Conservation (phyloP, 2,113 vertebrate genomes). For the Misgurnus anguillicaudatus region DNA sequence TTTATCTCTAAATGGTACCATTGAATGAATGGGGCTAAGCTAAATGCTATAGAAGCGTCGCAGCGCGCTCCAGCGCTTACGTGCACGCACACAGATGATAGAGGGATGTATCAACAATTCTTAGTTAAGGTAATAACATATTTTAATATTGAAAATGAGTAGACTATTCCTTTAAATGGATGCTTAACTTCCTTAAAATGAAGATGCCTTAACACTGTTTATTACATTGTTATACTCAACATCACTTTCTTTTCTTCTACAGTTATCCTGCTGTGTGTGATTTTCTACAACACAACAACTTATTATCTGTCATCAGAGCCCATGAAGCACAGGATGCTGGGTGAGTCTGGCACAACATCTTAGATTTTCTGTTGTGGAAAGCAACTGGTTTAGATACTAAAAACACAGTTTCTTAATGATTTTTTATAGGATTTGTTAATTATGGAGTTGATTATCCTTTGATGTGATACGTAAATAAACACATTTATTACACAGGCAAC, state of each 20-base stretch:
- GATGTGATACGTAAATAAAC: background rate
- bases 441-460: conserved; percentile 1
- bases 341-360: conserved; percentile 74
- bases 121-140: too few relatives aligned
- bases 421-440: background rate
- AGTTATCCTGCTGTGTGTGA: conserved; percentile 99
- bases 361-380: background rate
- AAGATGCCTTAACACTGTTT: background rate
- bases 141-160: too few relatives aligned
- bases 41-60: too few relatives aligned
- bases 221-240: background rate
- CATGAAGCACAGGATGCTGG: conserved; percentile 99
- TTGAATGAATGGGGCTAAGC: too few relatives aligned
- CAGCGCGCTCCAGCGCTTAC: too few relatives aligned
- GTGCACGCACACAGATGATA: too few relatives aligned
- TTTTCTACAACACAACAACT: conserved; percentile 99
- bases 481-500: background rate
- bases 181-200: too few relatives aligned
- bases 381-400: background rate
- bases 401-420: background rate
- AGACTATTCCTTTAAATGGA: too few relatives aligned
- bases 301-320: conserved; percentile 98
- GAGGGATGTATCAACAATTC: too few relatives aligned
- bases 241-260: conserved; percentile 42
- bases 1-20: too few relatives aligned